Conservation (phyloP, 1,140 invertebrate species). For the Yoshiicerus persimilis region DNA sequence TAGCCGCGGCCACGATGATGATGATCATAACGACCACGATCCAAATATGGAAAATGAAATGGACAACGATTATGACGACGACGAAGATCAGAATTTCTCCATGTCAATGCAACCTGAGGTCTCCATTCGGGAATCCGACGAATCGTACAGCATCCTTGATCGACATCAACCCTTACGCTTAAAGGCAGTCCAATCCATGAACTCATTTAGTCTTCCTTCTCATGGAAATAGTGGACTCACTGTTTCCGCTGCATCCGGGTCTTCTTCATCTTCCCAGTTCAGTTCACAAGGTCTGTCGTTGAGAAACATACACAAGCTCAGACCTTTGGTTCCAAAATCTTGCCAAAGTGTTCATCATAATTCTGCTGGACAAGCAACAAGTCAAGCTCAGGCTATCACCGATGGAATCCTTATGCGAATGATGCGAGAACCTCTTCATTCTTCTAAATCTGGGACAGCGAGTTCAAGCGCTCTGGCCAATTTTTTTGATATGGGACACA, state of each 20-base stretch:
- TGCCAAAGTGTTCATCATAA: neutral
- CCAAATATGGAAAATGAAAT: constrained; percentile 27
- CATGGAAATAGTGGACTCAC: neutral
- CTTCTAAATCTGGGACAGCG: neutral
- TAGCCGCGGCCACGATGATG: neutral
- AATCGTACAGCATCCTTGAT: constrained; percentile 37
- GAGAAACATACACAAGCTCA: constrained; percentile 18
- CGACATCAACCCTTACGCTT: neutral
- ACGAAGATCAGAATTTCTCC: constrained; percentile 39
- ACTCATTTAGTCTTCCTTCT: neutral
- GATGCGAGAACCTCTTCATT: constrained; percentile 47
- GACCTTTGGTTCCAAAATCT: constrained; percentile 33
- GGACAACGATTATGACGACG: constrained; percentile 32
- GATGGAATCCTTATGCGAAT: constrained; percentile 47
- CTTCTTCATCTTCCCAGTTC: neutral
- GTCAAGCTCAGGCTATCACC: constrained; percentile 27
- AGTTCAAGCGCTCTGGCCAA: neutral
- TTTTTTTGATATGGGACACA: constrained; percentile 28
- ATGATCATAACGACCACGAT: constrained; percentile 14
- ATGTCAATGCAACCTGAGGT: constrained; percentile 45
- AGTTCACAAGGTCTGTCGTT: constrained; percentile 6
- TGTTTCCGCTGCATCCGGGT: neutral
- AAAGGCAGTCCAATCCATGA: neutral
- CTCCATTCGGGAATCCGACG: constrained; percentile 40
- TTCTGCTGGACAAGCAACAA: neutral